These are phyloP conservation scores for Elmis aenea DNA, from an alignment of 2,888 invertebrate species.

Conservation along the genomic window DNA sequence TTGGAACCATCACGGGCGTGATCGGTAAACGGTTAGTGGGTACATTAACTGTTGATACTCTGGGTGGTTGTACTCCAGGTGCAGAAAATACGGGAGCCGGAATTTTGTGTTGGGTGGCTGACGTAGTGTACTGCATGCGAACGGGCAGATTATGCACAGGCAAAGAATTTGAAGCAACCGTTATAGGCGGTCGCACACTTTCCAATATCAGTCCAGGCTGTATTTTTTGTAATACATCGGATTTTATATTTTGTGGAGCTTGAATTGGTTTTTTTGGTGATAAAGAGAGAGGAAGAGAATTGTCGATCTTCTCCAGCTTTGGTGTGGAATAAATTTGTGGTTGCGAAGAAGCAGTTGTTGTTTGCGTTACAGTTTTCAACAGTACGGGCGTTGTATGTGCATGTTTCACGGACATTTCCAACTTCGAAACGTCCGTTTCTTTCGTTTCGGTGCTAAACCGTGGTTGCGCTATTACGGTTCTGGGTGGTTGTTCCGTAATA, in stretches of 20 bases:
- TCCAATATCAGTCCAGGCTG: too few species aligned
- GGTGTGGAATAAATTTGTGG: not conserved
- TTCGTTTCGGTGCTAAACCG: conserved; percentile 3
- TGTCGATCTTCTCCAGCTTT: not conserved
- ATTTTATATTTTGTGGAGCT: not conserved
- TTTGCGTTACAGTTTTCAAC: not conserved
- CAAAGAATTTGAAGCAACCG: too few species aligned
- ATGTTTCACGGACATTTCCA: not conserved
- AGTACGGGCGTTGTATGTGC: too few species aligned
- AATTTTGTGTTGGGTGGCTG: conserved; percentile 11
- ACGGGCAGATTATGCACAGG: conserved; percentile 23
- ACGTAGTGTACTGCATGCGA: conserved; percentile 19
- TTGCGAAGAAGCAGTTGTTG: not conserved
- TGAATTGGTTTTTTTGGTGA: not conserved
- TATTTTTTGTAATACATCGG: not conserved
- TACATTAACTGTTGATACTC: conserved; percentile 28
- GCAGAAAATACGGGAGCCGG: conserved; percentile 17
- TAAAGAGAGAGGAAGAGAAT: not conserved
- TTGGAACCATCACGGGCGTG: conserved; percentile 55
- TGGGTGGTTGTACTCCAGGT: conserved; percentile 13
- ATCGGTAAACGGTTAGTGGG: conserved; percentile 56
- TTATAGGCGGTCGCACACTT: not conserved
- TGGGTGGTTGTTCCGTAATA: conserved; percentile 26
- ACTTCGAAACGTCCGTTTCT: not conserved
- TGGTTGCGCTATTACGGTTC: conserved; percentile 7